Conservation (phyloP, 1,140 invertebrate genomes). For the Cecropterus lyciades region DNA sequence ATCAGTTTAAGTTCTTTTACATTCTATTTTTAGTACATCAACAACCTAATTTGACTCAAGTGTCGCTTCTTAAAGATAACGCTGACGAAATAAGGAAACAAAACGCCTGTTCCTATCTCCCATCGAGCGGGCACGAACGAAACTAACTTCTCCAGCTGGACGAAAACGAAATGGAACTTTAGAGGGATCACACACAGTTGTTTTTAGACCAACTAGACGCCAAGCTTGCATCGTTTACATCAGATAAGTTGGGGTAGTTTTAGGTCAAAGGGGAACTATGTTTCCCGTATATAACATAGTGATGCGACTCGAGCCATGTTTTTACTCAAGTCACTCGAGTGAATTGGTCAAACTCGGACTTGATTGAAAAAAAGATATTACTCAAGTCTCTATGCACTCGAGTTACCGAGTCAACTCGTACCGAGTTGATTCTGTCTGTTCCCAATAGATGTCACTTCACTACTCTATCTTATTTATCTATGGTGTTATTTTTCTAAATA, state of each 20-base stretch:
- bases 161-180: slow-evolving; percentile 39
- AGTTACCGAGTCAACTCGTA: no score
- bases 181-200: slow-evolving; percentile 24
- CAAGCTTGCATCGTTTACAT: slow-evolving; percentile 58
- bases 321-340: no score
- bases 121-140: slow-evolving; percentile 44
- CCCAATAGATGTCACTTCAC: no score
- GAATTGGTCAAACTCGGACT: no score
- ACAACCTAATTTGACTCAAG: slow-evolving; percentile 44
- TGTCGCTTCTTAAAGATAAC: slow-evolving; percentile 54
- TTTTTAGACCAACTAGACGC: slow-evolving; percentile 27
- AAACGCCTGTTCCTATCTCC: slow-evolving; percentile 64
- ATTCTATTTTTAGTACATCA: not conserved
- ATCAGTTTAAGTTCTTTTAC: not conserved
- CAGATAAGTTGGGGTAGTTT: slow-evolving; percentile 70
- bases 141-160: slow-evolving; percentile 42
- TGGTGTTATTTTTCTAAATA: no score
- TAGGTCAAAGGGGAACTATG: slow-evolving; percentile 67
- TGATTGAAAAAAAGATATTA: no score
- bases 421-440: no score
- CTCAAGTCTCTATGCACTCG: no score
- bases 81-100: slow-evolving; percentile 69
- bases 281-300: slow-evolving; percentile 57
- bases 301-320: no score
- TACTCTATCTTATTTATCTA: no score